Evolutionary conservation across 2,888 invertebrate genomes (phyloP).

Genomic region (Arge pagana): DNA sequence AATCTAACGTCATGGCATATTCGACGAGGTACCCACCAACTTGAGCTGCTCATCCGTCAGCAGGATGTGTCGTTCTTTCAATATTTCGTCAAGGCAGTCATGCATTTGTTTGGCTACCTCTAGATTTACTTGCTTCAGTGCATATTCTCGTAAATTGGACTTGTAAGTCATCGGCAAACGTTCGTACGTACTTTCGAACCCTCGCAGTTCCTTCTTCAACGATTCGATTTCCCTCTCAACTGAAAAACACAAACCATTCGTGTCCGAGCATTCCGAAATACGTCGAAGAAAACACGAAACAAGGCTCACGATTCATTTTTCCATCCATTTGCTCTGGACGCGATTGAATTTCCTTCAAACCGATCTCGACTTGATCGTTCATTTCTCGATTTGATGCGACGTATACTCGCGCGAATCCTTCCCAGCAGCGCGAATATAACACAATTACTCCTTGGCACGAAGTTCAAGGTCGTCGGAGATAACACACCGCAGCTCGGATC

Average conservation of each 20-base stretch:
- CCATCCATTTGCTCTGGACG: slow-evolving; percentile 7
- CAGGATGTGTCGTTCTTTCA: neutral
- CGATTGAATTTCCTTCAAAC: slow-evolving; percentile 9
- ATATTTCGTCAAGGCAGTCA: neutral
- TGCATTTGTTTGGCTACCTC: neutral
- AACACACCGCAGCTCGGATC: too few relatives aligned
- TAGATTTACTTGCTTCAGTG: slow-evolving; percentile 5
- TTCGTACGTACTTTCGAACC: neutral
- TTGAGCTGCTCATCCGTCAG: slow-evolving; percentile 5
- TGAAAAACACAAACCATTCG: neutral
- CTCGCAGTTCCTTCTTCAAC: slow-evolving; percentile 1
- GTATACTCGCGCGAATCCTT: too few relatives aligned
- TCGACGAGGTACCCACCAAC: neutral
- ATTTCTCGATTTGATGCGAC: too few relatives aligned
- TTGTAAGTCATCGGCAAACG: slow-evolving; percentile 1
- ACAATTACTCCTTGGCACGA: too few relatives aligned
- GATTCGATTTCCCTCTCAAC: slow-evolving; percentile 6
- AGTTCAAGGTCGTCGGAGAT: too few relatives aligned
- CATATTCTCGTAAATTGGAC: slow-evolving; percentile 1
- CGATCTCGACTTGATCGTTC: slow-evolving; percentile 1
- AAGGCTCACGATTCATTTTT: neutral
- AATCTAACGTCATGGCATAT: neutral
- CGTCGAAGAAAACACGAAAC: too few relatives aligned
- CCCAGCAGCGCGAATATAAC: too few relatives aligned
- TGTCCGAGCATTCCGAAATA: too few relatives aligned